Evolutionary conservation across 2,797 vertebrate genomes (phyloP).

Genomic region (Champsocephalus gunnari): DNA sequence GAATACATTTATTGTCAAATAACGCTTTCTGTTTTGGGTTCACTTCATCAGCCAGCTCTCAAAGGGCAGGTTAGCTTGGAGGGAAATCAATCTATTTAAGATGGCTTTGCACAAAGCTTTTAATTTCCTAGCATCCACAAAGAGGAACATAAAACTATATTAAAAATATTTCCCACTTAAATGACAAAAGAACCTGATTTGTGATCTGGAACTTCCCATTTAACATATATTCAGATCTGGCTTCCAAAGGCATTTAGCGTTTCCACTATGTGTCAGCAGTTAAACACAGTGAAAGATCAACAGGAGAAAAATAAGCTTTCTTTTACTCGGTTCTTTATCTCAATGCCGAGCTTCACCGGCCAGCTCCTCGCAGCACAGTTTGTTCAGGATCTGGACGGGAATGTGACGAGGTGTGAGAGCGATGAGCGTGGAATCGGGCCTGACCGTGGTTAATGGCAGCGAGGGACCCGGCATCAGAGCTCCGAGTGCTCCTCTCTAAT

Average conservation of each 20-base stretch:
- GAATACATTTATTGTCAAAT: not conserved
- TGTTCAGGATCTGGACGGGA: constrained; percentile 17
- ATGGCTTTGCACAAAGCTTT: constrained; percentile 32
- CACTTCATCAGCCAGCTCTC: constrained; percentile 27
- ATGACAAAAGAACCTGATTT: constrained; percentile 35
- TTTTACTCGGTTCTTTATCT: constrained; percentile 9
- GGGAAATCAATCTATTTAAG: constrained; percentile 33
- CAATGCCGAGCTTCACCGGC: not conserved
- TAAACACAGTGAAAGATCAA: constrained; percentile 1
- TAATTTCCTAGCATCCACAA: constrained; percentile 30
- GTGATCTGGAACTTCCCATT: constrained; percentile 27
- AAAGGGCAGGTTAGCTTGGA: constrained; percentile 4
- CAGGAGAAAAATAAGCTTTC: constrained; percentile 19
- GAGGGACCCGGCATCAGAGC: constrained; percentile 39
- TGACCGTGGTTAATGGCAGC: constrained; percentile 60
- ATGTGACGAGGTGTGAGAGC: constrained; percentile 66
- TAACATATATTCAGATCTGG: constrained; percentile 14
- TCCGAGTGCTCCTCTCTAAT: constrained; percentile 63
- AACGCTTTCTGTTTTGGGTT: constrained; percentile 9
- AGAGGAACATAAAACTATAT: constrained; percentile 25
- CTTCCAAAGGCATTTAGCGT: constrained; percentile 1
- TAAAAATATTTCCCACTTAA: constrained; percentile 31
- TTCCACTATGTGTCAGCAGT: constrained; percentile 31
- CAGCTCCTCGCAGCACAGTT: constrained; percentile 8
- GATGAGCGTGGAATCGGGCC: constrained; percentile 61